Percentiles rank a stretch among this genome's conserved stretches.
phyloP scores from a whole-genome alignment of 2,797 vertebrate species.

The Hapalemur alaotrensis region DNA sequence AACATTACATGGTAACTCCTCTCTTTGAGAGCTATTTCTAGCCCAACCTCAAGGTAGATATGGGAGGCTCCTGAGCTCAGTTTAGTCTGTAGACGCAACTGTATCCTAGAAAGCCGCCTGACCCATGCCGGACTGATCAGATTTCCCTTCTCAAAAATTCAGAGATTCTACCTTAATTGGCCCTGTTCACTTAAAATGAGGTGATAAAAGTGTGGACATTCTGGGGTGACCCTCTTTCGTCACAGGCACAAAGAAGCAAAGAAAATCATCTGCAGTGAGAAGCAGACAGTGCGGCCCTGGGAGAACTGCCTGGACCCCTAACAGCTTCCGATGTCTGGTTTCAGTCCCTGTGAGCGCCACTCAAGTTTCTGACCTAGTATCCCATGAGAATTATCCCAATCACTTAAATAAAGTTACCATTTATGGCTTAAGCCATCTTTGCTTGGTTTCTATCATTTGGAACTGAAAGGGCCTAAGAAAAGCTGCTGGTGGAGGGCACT shows the following conservation, averaged over 20 bases:
- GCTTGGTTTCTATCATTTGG: conserved; percentile 5
- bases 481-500: not conserved
- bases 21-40: not conserved
- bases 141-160: not conserved
- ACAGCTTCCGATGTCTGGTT: not conserved
- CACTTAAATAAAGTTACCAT: not conserved
- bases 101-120: not conserved
- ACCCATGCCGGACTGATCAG: not conserved
- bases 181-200: conserved; percentile 30
- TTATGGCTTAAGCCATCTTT: not conserved
- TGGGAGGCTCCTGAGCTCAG: not conserved
- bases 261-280: not conserved
- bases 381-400: not conserved
- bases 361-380: not conserved
- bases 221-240: not conserved
- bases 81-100: not conserved
- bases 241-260: not conserved
- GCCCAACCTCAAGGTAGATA: not conserved
- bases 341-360: not conserved
- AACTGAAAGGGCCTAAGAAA: conserved; percentile 7
- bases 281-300: not conserved
- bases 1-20: not conserved
- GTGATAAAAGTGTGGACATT: not conserved
- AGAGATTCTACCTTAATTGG: conserved; percentile 27
- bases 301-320: not conserved